Evolutionary conservation across 2,888 invertebrate genomes (phyloP), one percentile per base, ranked within the genome.

Genomic region (Sepiola atlantica): DNA sequence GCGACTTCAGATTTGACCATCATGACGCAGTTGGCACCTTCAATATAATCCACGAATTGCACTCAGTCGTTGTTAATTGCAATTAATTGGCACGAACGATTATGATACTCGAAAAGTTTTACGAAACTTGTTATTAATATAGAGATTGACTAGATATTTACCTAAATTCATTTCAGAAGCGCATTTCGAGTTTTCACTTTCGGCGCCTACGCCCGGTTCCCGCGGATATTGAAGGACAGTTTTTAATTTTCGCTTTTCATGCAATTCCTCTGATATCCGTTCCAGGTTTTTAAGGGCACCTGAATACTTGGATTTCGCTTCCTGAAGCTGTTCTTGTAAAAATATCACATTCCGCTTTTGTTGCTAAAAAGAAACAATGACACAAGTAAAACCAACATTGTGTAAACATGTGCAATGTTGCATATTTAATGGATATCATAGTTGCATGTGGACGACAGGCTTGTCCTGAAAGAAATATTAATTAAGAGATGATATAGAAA

Each of bases 261-360:
- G 97, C 55, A 97, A 99, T 97, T 99, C 99, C 97, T 99, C 99
- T 20, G 99, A 99, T 95, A 99, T 99, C 96, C 98, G 98, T 97
- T 99, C 99, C 55, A 99, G 98, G 95, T 98, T 98, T 95, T 98
- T 98, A 92, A 99, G 98, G 0, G 99, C 98, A 95, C 98, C 98
- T 1, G 99, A 98, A 97, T 99, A 99, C 93, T 98, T 98, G 95
- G 97, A 98, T 97, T 99, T 99, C 2, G 98, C 98, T 96, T 98
- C 98, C 32, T 98, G 98, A 93, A 99, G 98, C 94, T 98, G 98
- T 94, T 98, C 98, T 96, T 99, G 98, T 28, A 99, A 97, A 94
- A 96, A 96, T 21, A 94, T 95, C 4, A 96, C 96, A n/a, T 96
- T 96, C 94, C 96, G 96, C 94, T 96, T 96, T 94, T 96, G 95